Conservation (phyloP, 2,797 vertebrate species). For the Myripristis jacobus region DNA sequence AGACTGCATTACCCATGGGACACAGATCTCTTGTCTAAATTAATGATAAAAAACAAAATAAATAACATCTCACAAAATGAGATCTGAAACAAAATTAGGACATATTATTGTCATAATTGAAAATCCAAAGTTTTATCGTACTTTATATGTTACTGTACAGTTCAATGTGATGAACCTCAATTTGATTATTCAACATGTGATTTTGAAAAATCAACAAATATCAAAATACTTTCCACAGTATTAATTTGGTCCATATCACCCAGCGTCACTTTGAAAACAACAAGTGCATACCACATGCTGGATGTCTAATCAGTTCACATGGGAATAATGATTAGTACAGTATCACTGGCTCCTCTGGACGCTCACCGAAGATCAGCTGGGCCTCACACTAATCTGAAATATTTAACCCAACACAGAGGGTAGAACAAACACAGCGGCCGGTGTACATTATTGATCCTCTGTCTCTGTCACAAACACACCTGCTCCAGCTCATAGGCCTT, state of each 20-base stretch:
- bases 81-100: background rate
- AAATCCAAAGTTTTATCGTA: background rate
- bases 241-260: too few relatives aligned
- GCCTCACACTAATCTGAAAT: constrained; percentile 11
- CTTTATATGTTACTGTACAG: background rate
- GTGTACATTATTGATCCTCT: constrained; percentile 27
- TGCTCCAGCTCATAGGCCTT: constrained; percentile 98
- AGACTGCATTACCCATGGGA: too few relatives aligned
- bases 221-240: too few relatives aligned
- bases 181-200: too few relatives aligned
- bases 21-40: too few relatives aligned
- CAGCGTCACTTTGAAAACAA: too few relatives aligned
- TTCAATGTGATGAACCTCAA: too few relatives aligned
- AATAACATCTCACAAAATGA: fast-evolving
- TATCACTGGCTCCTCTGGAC: background rate
- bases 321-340: background rate
- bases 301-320: background rate
- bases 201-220: too few relatives aligned
- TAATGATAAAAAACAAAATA: background rate
- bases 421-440: constrained; percentile 24
- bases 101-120: background rate
- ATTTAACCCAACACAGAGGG: background rate
- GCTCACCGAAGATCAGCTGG: background rate
- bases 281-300: too few relatives aligned
- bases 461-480: constrained; percentile 79